phyloP scores from a whole-genome alignment of 2,113 vertebrate species.

The Callipepla californica region DNA sequence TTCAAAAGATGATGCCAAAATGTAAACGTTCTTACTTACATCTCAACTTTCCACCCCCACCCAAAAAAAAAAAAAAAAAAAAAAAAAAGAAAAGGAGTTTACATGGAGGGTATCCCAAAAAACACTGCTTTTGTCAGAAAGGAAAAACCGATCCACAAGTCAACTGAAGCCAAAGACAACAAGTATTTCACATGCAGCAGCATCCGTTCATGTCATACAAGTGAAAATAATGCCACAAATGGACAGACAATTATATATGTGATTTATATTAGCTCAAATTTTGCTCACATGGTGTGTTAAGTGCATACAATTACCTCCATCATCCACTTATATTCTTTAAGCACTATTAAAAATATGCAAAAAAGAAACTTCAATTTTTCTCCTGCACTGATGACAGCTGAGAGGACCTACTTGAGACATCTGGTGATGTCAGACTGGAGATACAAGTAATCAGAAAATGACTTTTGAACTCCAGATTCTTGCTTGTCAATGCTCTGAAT shows the following conservation, averaged over 20 bases:
- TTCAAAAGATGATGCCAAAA: not conserved
- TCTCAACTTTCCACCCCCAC: not conserved
- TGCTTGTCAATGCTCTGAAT: not conserved
- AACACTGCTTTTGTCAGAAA: not conserved
- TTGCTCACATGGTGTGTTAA: constrained; percentile 28
- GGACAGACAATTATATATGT: not conserved
- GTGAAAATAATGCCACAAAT: not conserved
- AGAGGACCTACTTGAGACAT: not conserved
- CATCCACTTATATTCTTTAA: constrained; percentile 10
- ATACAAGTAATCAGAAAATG: not conserved
- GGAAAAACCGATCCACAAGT: not conserved
- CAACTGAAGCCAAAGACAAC: not conserved
- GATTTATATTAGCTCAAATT: not conserved
- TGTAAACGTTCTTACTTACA: not conserved
- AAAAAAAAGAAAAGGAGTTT: not conserved
- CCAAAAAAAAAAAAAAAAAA: too few species aligned
- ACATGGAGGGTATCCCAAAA: not conserved
- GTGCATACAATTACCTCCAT: not conserved
- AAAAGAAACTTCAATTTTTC: not conserved
- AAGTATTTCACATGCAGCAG: not conserved
- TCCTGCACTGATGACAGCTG: not conserved
- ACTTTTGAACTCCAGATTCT: not conserved
- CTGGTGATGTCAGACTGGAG: not conserved
- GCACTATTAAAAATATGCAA: not conserved
- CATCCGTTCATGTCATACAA: not conserved